Evolutionary conservation across 2,797 vertebrate genomes (phyloP), one percentile per base, ranked within the genome.

Genomic region (Toxotes lorentzi): DNA sequence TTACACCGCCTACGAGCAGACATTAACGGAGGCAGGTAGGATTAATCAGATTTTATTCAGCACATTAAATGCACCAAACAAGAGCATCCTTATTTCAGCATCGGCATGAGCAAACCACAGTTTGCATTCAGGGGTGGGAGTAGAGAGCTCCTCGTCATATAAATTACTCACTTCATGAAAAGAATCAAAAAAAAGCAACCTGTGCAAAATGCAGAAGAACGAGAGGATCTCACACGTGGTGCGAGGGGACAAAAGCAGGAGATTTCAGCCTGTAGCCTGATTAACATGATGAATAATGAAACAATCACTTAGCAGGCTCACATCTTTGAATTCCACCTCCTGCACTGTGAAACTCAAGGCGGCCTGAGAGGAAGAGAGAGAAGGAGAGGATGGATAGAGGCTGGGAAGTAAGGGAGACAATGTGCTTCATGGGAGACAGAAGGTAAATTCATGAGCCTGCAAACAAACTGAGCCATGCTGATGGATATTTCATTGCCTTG

Each of bases 221-320:
- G 51, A n/a, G 24, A 64, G 35, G 66, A 65, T 14, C 50, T 43
- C 10, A 24, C 45, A 4, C 4, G 4, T 5, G 64, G 24, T 47
- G 76, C 73, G 23, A 17, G 41, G 66, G 73, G 61, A 72, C 57
- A 24, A 7, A 60, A n/a, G 40, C 45, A 64, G 76, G 21, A 57
- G 70, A 24, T 60, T 48, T 54, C 9, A 32, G 58, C 79, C 70
- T 10, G 66, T 4, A 67, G 86, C 76, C 79, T 43, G 30, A 73
- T 84, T 50, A 47, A 45, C 66, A 32, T 38, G 0, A 82, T 89
- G 74, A 88, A 87, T 86, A 77, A 87, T 83, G 53, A 82, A 88
- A 56, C 14, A 45, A 32, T 27, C 45, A 27, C 63, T 43, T 1
- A 7, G 73, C 40, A 21, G 75, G 24, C 17, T 1, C 19, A 0